A percentile compares a stretch with the other conserved stretches of the same genome.
phyloP scores from a whole-genome alignment of 2,113 vertebrate genomes.

The Monarcha castaneiventris region DNA sequence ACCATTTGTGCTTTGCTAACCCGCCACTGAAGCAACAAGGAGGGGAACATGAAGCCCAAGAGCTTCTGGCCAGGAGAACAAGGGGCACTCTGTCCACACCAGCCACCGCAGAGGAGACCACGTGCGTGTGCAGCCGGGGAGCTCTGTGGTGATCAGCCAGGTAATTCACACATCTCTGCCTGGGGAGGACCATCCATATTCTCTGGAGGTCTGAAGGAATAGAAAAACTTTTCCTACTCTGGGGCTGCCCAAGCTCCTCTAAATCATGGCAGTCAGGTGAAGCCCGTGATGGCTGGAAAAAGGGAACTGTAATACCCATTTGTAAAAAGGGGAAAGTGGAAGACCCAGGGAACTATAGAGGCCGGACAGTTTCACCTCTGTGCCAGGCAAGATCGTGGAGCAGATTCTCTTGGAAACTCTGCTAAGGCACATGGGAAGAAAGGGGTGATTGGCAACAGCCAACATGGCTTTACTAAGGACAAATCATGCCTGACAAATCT shows the following conservation, averaged over 20 bases:
- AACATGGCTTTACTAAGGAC: neutral
- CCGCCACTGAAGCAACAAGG: neutral
- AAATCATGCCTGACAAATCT: neutral
- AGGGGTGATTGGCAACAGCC: neutral
- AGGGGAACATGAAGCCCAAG: neutral
- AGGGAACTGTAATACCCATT: neutral
- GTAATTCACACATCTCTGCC: neutral
- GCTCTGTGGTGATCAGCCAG: neutral
- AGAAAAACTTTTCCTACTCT: neutral
- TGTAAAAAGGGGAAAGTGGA: neutral
- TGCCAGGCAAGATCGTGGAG: neutral
- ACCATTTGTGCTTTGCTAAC: neutral
- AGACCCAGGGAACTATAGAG: neutral
- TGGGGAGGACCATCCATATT: neutral
- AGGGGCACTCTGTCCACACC: neutral
- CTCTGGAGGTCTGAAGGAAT: neutral
- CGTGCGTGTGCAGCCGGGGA: rapidly evolving
- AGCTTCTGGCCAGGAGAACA: neutral
- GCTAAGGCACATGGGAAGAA: neutral
- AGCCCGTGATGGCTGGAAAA: neutral
- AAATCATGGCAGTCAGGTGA: neutral
- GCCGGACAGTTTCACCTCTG: rapidly evolving
- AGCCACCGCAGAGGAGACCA: neutral
- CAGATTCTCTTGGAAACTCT: neutral
- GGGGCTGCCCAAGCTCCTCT: neutral